Evolutionary conservation across 2,797 vertebrate species (phyloP), one percentile per base, ranked within the genome.

Genomic region (Lemur catta): DNA sequence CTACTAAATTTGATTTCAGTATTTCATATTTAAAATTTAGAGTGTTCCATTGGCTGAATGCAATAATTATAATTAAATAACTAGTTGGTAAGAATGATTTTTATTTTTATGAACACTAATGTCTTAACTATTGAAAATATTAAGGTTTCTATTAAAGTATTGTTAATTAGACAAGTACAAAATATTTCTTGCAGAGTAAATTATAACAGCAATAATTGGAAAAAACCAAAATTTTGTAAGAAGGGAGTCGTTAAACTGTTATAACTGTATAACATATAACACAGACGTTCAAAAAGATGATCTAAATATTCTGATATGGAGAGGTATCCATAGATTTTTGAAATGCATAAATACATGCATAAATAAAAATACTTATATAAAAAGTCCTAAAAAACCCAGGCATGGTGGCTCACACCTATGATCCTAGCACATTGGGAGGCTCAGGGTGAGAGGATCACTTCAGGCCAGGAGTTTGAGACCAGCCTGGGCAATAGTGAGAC

Each of bases 1-100:
- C 41, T 90, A 87, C 48, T 86, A 84, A 48, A 79, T 92, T 87
- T 84, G 10, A 86, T 82, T 84, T 89, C 67, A 89, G 24, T 86
- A 91, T 85, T 96, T 79, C 92, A 12, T 82, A 88, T 61, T 82
- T 92, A 89, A 92, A 93, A 63, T 57, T 43, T 63, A 90, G 46
- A 87, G 22, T 69, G 2, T 61, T 84, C 71, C 63, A 78, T 43
- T 20, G 20, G 35, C 88, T 93, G 80, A 93, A 91, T 84, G 69
- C 6, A 89, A 84, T 87, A 91, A 84, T 57, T 88, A 89, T 24
- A 87, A 89, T 57, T 80, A 91, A 81, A 30, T 55, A 86, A 61
- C 24, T 72, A 52, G 61, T 92, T 91, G 30, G 15, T 63, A 82
- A 91, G 10, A 84, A 81, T 61, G 35, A 30, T 67, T 82, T 94